These are phyloP conservation scores for Drosophila algonquin DNA, from an alignment of 2,888 invertebrate species.

Conservation along the genomic window DNA sequence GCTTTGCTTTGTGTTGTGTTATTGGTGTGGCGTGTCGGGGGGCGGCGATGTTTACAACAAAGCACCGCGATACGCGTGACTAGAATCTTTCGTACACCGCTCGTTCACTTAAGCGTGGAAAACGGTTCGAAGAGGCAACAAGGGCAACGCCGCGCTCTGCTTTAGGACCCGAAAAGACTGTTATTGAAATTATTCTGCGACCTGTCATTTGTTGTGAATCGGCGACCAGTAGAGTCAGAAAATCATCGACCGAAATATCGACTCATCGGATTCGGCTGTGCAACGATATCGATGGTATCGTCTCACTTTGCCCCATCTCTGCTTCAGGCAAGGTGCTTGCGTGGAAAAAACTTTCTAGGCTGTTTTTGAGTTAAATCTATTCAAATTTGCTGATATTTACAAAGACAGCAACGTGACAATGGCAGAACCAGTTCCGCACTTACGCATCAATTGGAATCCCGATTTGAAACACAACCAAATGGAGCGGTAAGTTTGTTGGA, in stretches of 20 bases:
- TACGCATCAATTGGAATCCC: conserved; percentile 87
- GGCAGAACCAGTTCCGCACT: conserved; percentile 85
- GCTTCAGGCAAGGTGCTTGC: conserved; percentile 59
- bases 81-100: conserved; percentile 54
- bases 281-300: neutral
- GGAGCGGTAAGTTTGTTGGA: conserved; percentile 86
- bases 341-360: conserved; percentile 56
- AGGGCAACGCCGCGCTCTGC: conserved; percentile 42
- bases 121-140: conserved; percentile 9
- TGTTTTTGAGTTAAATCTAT: neutral
- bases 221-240: neutral
- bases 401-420: conserved; percentile 67
- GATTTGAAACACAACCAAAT: conserved; percentile 92
- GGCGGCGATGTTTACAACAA: conserved; percentile 23
- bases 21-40: conserved; percentile 15
- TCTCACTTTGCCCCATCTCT: conserved; percentile 22
- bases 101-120: conserved; percentile 26
- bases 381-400: conserved; percentile 2
- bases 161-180: conserved; percentile 61
- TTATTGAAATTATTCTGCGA: conserved; percentile 31
- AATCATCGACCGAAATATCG: neutral
- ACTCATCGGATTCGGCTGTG: neutral
- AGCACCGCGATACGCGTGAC: conserved; percentile 58
- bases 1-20: conserved; percentile 9
- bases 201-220: conserved; percentile 4